Evolutionary conservation across 2,797 vertebrate species (phyloP).

Genomic region (Naso thynnoides): DNA sequence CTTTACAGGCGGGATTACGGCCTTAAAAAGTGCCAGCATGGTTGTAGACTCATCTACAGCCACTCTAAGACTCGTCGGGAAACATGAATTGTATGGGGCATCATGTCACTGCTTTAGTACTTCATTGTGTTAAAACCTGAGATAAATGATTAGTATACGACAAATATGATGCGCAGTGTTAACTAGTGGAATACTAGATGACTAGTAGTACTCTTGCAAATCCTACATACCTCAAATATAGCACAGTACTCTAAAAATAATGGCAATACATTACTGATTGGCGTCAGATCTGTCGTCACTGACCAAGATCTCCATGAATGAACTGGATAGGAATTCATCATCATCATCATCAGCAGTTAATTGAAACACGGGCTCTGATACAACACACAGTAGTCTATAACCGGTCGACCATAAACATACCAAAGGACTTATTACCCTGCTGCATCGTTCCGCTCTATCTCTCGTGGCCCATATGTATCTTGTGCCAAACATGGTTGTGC

Average conservation of each 20-base stretch:
- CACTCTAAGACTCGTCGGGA: too few relatives aligned
- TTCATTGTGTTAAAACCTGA: too few relatives aligned
- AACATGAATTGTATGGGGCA: too few relatives aligned
- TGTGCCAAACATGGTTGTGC: slow-evolving; percentile 33
- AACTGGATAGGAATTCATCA: slow-evolving; percentile 45
- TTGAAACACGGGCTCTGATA: slow-evolving; percentile 40
- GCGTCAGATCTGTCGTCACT: slow-evolving; percentile 25
- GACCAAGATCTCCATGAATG: slow-evolving; percentile 5
- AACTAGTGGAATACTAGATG: too few relatives aligned
- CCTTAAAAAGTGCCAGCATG: too few relatives aligned
- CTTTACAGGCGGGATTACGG: too few relatives aligned
- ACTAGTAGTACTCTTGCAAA: too few relatives aligned
- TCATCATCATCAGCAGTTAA: slow-evolving; percentile 32
- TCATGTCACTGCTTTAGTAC: too few relatives aligned
- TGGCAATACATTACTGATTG: background rate
- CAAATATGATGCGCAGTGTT: too few relatives aligned
- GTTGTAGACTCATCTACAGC: too few relatives aligned
- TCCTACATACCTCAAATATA: background rate
- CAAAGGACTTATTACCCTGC: slow-evolving; percentile 34
- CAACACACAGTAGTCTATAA: slow-evolving; percentile 40
- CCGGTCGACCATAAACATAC: slow-evolving; percentile 56
- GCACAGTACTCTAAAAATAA: background rate
- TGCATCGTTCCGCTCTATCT: slow-evolving; percentile 22
- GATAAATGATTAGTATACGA: too few relatives aligned
- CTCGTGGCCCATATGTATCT: background rate